Percentiles rank a stretch among this genome's conserved stretches.
phyloP scores from a whole-genome alignment of 2,888 invertebrate species.

The Aphodius granarius region DNA sequence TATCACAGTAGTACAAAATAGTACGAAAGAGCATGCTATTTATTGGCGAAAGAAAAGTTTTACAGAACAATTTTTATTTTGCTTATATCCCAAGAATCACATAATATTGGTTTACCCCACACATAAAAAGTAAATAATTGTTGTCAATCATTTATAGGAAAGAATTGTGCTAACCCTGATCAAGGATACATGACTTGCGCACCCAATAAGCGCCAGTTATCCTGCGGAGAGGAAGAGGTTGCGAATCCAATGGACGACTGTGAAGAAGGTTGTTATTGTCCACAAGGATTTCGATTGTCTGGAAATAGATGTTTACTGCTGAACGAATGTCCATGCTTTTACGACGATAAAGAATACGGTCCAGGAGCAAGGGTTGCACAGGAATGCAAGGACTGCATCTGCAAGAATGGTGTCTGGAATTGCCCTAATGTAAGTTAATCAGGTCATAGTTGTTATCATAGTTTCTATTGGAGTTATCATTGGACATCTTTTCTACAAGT shows the following conservation, averaged over 20 bases:
- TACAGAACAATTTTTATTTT: too few species aligned
- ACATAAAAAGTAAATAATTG: background rate
- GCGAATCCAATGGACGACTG: background rate
- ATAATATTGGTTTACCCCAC: too few species aligned
- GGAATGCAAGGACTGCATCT: conserved; percentile 77
- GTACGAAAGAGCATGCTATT: too few species aligned
- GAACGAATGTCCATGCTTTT: conserved; percentile 61
- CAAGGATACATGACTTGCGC: conserved; percentile 7
- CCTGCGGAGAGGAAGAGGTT: background rate
- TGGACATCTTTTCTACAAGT: too few species aligned
- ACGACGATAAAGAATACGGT: conserved; percentile 73
- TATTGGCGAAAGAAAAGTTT: too few species aligned
- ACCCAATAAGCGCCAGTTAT: conserved; percentile 1
- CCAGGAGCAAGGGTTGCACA: conserved; percentile 71
- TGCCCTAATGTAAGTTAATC: conserved; percentile 58
- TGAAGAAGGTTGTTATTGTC: conserved; percentile 16
- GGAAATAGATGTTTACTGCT: conserved; percentile 6
- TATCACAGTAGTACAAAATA: too few species aligned
- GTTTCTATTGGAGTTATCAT: too few species aligned
- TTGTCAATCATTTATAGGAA: background rate
- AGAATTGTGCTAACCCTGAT: background rate
- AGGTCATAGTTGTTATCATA: too few species aligned
- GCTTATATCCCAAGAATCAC: too few species aligned
- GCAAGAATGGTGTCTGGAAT: conserved; percentile 71
- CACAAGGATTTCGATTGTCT: background rate